Conservation (phyloP, 2,888 invertebrate genomes). For the Seira sanloemensis region DNA sequence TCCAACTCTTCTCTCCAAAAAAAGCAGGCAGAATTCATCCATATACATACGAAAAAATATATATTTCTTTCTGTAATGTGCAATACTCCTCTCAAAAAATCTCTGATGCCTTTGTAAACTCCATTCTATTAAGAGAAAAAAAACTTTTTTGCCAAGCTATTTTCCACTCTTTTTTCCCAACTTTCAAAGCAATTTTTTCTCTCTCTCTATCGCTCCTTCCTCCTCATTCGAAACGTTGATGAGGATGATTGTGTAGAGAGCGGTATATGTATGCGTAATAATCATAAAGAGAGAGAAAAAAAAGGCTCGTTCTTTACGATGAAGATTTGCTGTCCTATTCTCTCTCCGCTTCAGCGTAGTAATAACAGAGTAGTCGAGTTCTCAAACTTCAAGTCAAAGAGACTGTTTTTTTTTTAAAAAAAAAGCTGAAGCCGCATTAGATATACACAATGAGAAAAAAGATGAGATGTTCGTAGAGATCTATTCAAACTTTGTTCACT, state of each 20-base stretch:
- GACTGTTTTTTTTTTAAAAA: too few relatives aligned
- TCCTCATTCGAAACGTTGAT: neutral
- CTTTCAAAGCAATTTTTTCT: neutral
- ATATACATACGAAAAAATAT: neutral
- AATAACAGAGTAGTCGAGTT: neutral
- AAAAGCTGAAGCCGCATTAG: too few relatives aligned
- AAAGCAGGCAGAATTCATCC: too few relatives aligned
- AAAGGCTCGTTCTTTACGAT: neutral
- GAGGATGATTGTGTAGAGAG: neutral
- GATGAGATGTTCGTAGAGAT: too few relatives aligned
- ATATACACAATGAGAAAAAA: too few relatives aligned
- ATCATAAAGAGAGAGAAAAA: constrained; percentile 39
- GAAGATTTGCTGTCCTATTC: neutral
- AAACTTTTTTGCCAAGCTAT: neutral
- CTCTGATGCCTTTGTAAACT: too few relatives aligned
- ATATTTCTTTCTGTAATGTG: neutral
- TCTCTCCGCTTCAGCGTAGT: neutral
- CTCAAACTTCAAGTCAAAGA: too few relatives aligned
- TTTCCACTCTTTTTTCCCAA: neutral
- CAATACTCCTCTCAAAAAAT: neutral
- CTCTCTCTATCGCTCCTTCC: too few relatives aligned
- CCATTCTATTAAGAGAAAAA: neutral
- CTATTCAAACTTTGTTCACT: too few relatives aligned
- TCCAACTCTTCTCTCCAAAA: too few relatives aligned
- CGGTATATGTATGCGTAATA: constrained; percentile 14